phyloP scores from a whole-genome alignment of 2,797 vertebrate genomes.

The Pyrocephalus nanus region DNA sequence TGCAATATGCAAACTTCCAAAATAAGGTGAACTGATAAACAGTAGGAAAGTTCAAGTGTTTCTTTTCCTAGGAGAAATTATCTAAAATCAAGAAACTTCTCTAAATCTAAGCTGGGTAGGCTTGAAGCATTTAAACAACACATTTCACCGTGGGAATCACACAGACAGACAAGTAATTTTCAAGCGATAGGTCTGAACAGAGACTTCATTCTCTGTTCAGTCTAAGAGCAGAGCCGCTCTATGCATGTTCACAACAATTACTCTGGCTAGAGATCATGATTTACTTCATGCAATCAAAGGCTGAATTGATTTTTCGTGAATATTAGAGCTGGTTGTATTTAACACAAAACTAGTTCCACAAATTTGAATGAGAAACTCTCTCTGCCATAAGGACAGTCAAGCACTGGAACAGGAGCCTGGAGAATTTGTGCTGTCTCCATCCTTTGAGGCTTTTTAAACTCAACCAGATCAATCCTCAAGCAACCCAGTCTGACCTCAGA shows the following conservation, averaged over 20 bases:
- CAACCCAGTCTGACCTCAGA: neutral
- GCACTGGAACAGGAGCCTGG: neutral
- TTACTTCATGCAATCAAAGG: neutral
- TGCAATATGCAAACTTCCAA: neutral
- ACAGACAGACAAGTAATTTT: neutral
- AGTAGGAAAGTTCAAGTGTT: neutral
- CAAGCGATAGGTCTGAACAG: neutral
- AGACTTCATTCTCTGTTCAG: neutral
- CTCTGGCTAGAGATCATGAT: neutral
- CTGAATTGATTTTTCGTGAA: neutral
- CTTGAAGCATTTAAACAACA: neutral
- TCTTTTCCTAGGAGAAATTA: neutral
- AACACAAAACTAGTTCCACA: neutral
- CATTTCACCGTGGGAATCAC: neutral
- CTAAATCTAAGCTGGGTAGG: neutral
- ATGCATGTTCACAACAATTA: neutral
- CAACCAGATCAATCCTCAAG: neutral
- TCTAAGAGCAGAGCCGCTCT: neutral
- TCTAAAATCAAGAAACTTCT: neutral
- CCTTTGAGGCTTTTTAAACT: neutral
- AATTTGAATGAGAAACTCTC: neutral
- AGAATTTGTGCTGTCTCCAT: neutral
- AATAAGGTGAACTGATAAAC: neutral
- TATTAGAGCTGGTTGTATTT: neutral
- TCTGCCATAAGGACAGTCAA: neutral